Evolutionary conservation across 2,113 vertebrate genomes (phyloP), one percentile per base, ranked within the genome.

Genomic region (Excalfactoria chinensis): DNA sequence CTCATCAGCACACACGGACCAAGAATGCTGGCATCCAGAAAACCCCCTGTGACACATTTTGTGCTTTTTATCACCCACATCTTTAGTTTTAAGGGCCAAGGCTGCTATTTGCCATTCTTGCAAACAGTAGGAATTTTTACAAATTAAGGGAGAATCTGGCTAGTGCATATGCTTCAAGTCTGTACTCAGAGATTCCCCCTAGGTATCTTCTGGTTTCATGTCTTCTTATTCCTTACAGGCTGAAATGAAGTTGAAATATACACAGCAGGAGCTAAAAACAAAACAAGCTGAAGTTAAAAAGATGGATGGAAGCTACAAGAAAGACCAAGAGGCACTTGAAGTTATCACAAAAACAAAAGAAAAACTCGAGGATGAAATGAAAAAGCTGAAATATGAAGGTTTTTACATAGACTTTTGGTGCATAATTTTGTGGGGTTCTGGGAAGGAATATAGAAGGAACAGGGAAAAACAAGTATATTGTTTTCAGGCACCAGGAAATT

Each of bases 201-300:
- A 26, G 79, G 71, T 18, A n/a, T 37, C 10, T 20, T 44, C 35
- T 13, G 4, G 1, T 79, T 94, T 10, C 18, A 1, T 80, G 26
- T 78, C 81, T 92, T 28, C 59, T 70, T 75, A 26, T 22, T 95
- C 34, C 8, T 84, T 56, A 70, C 78, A 99, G 99, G 98, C 98
- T 81, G 97, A 99, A 85, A 99, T 99, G 98, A 99, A 99, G 53
- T 86, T 99, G 96, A 98, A 98, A 81, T 98, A 99, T 60, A 97
- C 98, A n/a, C 98, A 98, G 73, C 91, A 99, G 64, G 99, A 99
- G 88, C 95, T 99, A 75, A 99, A 99, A 93, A 97, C 95, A 77
- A 99, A 99, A 95, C 98, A 99, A 95, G 94, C 97, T 15, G 98
- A 99, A 97, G 98, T 99, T 69, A 99, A 98, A 95, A 99, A 99